phyloP scores from a whole-genome alignment of 2,113 vertebrate species.

The Peromyscus californicus region DNA sequence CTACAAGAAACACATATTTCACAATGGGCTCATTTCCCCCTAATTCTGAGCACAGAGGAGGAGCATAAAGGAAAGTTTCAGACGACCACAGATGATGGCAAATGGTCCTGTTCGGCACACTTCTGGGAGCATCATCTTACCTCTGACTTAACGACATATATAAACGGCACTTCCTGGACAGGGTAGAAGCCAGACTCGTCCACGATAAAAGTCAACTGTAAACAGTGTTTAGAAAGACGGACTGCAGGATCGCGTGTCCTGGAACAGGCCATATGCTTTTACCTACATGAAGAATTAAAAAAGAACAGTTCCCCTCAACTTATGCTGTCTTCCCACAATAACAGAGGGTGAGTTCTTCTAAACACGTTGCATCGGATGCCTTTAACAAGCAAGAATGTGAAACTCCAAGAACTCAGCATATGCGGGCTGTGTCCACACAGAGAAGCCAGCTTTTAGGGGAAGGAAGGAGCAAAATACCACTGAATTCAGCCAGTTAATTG shows the following conservation, averaged over 20 bases:
- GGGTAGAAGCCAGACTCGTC: conserved; percentile 39
- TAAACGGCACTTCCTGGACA: conserved; percentile 51
- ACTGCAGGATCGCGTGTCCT: conserved; percentile 60
- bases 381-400: conserved; percentile 79
- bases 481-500: conserved; percentile 75
- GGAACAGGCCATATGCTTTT: conserved; percentile 76
- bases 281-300: conserved; percentile 79
- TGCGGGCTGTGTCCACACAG: conserved; percentile 70
- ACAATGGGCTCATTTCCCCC: conserved; percentile 36
- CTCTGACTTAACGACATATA: conserved; percentile 10
- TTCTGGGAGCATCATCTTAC: conserved; percentile 52
- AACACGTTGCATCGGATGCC: conserved; percentile 78
- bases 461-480: conserved; percentile 77
- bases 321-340: conserved; percentile 77
- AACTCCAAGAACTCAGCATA: conserved; percentile 79
- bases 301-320: conserved; percentile 77
- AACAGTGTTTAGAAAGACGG: conserved; percentile 66
- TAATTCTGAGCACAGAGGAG: conserved; percentile 19
- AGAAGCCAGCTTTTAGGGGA: conserved; percentile 73
- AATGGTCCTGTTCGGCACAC: neutral
- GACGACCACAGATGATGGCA: conserved; percentile 35
- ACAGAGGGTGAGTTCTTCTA: conserved; percentile 80
- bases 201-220: conserved; percentile 41
- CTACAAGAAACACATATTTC: conserved; percentile 49
- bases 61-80: conserved; percentile 74